These are phyloP conservation scores for Coelinius sp. DNA, from an alignment of 2,888 invertebrate species.

Conservation along the genomic window DNA sequence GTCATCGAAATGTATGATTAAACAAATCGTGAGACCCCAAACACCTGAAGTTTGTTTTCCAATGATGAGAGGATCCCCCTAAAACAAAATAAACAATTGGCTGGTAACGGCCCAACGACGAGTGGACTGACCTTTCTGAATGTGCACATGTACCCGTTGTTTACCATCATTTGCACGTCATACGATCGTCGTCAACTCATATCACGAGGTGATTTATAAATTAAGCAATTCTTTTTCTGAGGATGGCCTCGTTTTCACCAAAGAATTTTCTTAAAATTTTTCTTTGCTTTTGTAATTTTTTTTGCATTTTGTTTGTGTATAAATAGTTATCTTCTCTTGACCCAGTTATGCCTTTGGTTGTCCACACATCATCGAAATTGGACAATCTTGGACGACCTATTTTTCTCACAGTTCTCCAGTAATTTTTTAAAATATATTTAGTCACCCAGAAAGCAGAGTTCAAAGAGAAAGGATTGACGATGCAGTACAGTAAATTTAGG, in stretches of 20 bases:
- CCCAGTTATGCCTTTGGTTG: conserved; percentile 1
- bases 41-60: neutral
- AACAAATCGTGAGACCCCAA: neutral
- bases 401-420: neutral
- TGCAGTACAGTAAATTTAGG: too few relatives aligned
- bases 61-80: neutral
- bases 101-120: neutral
- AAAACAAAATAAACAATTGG: neutral
- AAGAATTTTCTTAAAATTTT: neutral
- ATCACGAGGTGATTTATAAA: neutral
- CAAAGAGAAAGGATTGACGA: too few relatives aligned
- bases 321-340: conserved; percentile 1
- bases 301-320: neutral
- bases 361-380: neutral
- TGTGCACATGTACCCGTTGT: conserved; percentile 5
- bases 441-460: too few relatives aligned
- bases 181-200: neutral
- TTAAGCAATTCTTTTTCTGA: neutral
- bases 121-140: conserved; percentile 31
- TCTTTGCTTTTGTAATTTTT: neutral
- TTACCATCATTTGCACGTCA: neutral
- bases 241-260: neutral
- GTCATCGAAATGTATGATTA: conserved; percentile 29
- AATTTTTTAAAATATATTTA: too few relatives aligned
- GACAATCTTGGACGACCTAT: neutral